Evolutionary conservation across 2,888 invertebrate genomes (phyloP).

Genomic region (Enoplolaimus lenunculus): DNA sequence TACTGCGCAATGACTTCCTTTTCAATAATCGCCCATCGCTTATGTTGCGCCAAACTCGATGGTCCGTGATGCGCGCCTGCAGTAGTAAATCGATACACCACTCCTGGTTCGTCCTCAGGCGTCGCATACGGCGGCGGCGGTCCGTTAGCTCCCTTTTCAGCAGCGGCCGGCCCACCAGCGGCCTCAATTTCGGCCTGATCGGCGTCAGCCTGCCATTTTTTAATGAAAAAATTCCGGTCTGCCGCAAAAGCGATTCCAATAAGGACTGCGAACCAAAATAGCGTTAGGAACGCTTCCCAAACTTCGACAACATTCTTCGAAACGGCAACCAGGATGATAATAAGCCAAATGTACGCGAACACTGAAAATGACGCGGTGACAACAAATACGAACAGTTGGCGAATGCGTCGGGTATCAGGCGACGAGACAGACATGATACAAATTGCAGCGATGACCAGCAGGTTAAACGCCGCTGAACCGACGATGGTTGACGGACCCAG

Average conservation of each 20-base stretch:
- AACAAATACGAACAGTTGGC: conserved; percentile 41
- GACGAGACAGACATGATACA: conserved; percentile 47
- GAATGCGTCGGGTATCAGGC: conserved; percentile 43
- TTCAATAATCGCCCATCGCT: conserved; percentile 26
- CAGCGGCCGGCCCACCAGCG: neutral
- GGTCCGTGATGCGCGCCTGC: conserved; percentile 13
- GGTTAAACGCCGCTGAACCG: conserved; percentile 51
- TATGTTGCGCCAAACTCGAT: conserved; percentile 22
- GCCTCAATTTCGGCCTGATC: neutral
- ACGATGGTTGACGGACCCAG: conserved; percentile 51
- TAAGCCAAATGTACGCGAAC: conserved; percentile 52
- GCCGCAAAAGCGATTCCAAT: conserved; percentile 49
- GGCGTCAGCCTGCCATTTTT: neutral
- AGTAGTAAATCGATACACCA: neutral
- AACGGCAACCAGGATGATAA: conserved; percentile 45
- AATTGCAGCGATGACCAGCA: conserved; percentile 48
- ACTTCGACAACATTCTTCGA: conserved; percentile 45
- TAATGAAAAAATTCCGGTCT: conserved; percentile 35
- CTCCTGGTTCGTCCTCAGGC: neutral
- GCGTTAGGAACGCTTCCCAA: conserved; percentile 51
- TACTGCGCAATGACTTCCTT: conserved; percentile 27
- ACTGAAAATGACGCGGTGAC: conserved; percentile 44
- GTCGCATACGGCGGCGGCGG: neutral
- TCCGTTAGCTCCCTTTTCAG: too few relatives aligned
- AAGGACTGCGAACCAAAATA: conserved; percentile 49